These are phyloP conservation scores for Anhinga anhinga DNA, from an alignment of 2,113 vertebrate species.

Conservation along the genomic window DNA sequence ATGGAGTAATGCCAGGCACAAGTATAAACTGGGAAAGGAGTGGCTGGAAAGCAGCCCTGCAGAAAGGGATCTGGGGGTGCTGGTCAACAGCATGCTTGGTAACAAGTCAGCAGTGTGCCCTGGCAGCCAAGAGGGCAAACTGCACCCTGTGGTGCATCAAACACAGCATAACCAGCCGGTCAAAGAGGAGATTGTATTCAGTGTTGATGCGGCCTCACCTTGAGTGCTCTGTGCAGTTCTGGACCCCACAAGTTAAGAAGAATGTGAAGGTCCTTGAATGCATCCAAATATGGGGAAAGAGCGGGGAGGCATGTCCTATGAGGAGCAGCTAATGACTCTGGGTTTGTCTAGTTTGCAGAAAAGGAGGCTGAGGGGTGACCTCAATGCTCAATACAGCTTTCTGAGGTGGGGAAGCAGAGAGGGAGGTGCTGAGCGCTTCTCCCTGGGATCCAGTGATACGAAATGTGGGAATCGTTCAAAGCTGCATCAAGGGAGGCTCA, in stretches of 20 bases:
- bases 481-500: neutral
- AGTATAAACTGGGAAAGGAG: neutral
- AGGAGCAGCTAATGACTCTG: neutral
- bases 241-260: too few species aligned
- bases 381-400: neutral
- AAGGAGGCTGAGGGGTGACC: neutral
- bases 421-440: neutral
- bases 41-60: neutral
- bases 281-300: neutral
- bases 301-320: neutral
- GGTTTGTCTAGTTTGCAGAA: neutral
- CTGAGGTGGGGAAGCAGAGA: neutral
- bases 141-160: neutral
- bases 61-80: too few species aligned
- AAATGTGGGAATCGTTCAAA: neutral
- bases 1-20: accelerated
- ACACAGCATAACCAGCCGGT: too few species aligned
- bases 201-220: accelerated
- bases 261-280: neutral
- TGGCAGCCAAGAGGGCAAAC: neutral
- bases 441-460: neutral
- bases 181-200: neutral
- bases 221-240: neutral
- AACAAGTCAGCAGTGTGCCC: neutral
- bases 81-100: neutral